Evolutionary conservation across 2,888 invertebrate species (phyloP), one percentile per base, ranked within the genome.

Genomic region (Drosophila borealis): DNA sequence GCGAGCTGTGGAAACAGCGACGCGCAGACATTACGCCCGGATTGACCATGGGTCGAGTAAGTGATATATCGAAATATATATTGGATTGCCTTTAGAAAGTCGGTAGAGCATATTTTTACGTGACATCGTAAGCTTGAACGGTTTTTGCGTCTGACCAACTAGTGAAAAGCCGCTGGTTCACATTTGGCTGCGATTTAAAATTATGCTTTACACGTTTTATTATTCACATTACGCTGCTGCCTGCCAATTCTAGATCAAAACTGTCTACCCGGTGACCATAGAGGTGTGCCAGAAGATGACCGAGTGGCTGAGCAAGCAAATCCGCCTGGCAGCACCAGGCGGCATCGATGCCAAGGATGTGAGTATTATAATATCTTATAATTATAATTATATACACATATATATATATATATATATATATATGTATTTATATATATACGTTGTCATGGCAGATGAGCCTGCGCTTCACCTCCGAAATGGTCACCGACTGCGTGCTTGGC

Each of bases 21-120:
- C 91, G 94, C 6, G 86, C 91, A 1, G 93, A 93, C 72, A 73
- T 94, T 14, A 93, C 94, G 0, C 93, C 94, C 0, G 93, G 93
- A 2, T 92, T 94, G 33, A 93, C 94, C 1, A 88, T 91, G 11
- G 92, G 92, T 41, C 93, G 93, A 66, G 93, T 93, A 89, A 74
- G 80, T 70, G 17, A 8, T n/a, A 42, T 17, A 19, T 11, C 0
- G n/a, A 29, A 8, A 29, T 8, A 29, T 37, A 17, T 49, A 21
- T 0, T 8, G 8, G n/a, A 10, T 34, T 21, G 3, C 2, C 6
- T 17, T 2, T 11, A 4, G 19, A 36, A 13, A 36, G 2, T 13
- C 13, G 36, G 13, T 17, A 17, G 17, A 17, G 17, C 17, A 17
- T 17, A 17, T 17, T 17, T 17, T 17, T 17, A 17, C 17, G 17